phyloP scores from a whole-genome alignment of 2,113 vertebrate species.

The Petaurus breviceps region DNA sequence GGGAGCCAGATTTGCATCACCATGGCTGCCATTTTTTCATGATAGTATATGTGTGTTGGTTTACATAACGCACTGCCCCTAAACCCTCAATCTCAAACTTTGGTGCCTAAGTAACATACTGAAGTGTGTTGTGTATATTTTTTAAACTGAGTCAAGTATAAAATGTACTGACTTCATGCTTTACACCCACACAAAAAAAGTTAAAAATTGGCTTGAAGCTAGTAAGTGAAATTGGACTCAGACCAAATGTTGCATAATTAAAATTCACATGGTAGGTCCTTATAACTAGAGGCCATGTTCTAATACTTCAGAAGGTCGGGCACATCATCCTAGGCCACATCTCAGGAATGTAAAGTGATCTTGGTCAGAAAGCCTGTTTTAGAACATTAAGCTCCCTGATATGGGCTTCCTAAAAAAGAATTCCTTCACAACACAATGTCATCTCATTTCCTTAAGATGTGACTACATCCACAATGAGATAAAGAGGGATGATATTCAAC shows the following conservation, averaged over 20 bases:
- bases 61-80: conserved; percentile 19
- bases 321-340: background rate
- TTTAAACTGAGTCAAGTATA: conserved; percentile 30
- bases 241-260: conserved; percentile 2
- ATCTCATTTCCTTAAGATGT: conserved; percentile 31
- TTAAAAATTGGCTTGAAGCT: background rate
- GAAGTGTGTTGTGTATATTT: background rate
- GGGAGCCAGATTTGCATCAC: background rate
- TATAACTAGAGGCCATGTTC: background rate
- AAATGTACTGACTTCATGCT: conserved; percentile 10
- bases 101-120: conserved; percentile 1
- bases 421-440: background rate
- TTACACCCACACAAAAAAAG: conserved; percentile 19
- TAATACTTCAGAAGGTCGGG: conserved; percentile 26
- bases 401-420: background rate
- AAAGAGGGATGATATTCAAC: background rate
- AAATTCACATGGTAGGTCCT: conserved; percentile 7
- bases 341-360: background rate
- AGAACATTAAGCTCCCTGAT: background rate
- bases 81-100: background rate
- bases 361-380: background rate
- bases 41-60: background rate
- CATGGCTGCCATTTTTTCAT: background rate
- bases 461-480: conserved; percentile 29
- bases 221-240: conserved; percentile 3